A percentile compares a stretch with the other conserved stretches of the same genome.
Conservation (phyloP, 1,140 invertebrate genomes). For the Nylanderia fulva region DNA sequence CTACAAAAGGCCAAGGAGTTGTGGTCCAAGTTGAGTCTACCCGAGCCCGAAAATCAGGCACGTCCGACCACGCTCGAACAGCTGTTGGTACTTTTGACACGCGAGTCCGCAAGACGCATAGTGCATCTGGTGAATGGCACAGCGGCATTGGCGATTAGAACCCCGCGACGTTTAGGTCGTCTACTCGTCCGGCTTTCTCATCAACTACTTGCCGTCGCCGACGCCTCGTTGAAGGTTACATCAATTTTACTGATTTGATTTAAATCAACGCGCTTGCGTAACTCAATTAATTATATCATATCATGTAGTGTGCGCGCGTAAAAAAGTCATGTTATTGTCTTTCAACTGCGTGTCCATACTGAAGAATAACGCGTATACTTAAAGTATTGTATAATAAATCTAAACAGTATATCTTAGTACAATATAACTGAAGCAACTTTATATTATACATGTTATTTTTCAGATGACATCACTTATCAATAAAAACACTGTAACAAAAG, state of each 20-base stretch:
- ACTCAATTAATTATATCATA: not conserved
- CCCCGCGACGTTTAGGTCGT: conserved; percentile 83
- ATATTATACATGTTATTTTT: conserved; percentile 36
- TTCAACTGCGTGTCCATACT: not conserved
- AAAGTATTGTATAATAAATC: no score
- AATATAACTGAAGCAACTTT: not conserved
- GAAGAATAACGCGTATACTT: not conserved
- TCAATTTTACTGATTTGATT: conserved; percentile 19
- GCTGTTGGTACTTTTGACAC: conserved; percentile 89
- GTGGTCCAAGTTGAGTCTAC: conserved; percentile 89
- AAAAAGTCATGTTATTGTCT: not conserved
- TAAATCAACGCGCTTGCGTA: not conserved
- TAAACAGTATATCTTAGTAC: no score
- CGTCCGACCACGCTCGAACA: conserved; percentile 91
- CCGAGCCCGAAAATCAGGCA: conserved; percentile 94
- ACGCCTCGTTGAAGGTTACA: conserved; percentile 79
- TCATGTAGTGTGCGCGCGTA: not conserved
- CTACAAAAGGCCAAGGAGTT: conserved; percentile 90
- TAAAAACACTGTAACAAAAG: conserved; percentile 65
- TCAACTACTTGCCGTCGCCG: conserved; percentile 76
- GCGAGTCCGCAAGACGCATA: conserved; percentile 90
- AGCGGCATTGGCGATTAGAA: conserved; percentile 85
- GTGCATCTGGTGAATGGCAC: conserved; percentile 92
- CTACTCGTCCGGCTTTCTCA: conserved; percentile 78
- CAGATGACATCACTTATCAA: conserved; percentile 77